Conservation (phyloP, 2,888 invertebrate genomes). For the Athripsodes cinereus region DNA sequence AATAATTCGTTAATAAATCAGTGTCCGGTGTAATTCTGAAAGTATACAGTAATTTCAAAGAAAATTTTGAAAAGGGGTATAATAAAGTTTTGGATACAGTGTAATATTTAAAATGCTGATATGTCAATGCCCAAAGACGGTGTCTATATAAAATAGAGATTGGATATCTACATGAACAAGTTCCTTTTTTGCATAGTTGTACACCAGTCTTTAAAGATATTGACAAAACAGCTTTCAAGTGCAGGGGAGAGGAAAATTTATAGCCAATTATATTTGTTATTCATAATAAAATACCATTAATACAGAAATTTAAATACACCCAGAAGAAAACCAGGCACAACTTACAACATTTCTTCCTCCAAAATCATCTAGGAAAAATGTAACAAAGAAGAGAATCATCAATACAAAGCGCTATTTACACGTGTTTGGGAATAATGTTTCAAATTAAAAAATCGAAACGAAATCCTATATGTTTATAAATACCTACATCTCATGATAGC, state of each 20-base stretch:
- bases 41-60: background rate
- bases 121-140: background rate
- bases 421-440: too few relatives aligned
- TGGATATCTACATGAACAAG: too few relatives aligned
- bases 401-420: background rate
- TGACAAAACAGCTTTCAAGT: slow-evolving; percentile 1
- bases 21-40: background rate
- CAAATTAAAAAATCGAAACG: too few relatives aligned
- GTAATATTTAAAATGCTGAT: background rate
- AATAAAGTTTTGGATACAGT: background rate
- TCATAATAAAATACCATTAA: background rate
- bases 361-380: background rate
- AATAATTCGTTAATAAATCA: too few relatives aligned
- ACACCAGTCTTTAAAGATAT: background rate
- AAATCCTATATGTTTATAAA: too few relatives aligned
- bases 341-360: background rate
- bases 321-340: slow-evolving; percentile 1
- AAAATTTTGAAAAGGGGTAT: background rate
- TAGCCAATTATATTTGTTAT: background rate
- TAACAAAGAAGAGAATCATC: background rate
- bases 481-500: too few relatives aligned
- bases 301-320: background rate
- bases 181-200: too few relatives aligned
- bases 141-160: too few relatives aligned
- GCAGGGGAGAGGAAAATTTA: background rate